phyloP scores from a whole-genome alignment of 2,888 invertebrate species.

The Acrocera orbiculus region DNA sequence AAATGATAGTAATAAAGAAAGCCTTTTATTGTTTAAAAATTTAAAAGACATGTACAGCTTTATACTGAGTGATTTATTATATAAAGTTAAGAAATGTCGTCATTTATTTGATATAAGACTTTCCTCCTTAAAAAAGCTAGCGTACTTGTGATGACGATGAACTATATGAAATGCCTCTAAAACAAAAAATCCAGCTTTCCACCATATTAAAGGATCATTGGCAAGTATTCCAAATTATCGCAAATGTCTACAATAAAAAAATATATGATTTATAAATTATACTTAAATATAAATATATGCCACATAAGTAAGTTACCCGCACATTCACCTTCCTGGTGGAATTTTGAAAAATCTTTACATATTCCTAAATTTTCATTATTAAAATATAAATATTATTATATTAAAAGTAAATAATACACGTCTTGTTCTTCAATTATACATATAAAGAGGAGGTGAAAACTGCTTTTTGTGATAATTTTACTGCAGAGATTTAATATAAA shows the following conservation, averaged over 20 bases:
- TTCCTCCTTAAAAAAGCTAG: too few species aligned
- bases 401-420: slow-evolving; percentile 38
- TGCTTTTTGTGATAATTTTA: slow-evolving; percentile 98
- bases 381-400: slow-evolving; percentile 6
- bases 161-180: slow-evolving; percentile 58
- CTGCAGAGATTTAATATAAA: too few species aligned
- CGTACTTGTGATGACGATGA: slow-evolving; percentile 20
- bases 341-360: slow-evolving; percentile 78
- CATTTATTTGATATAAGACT: too few species aligned
- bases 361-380: slow-evolving; percentile 74
- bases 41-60: too few species aligned
- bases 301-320: too few species aligned
- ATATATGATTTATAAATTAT: not conserved
- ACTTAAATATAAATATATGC: too few species aligned
- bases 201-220: slow-evolving; percentile 62
- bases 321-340: slow-evolving; percentile 73
- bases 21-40: too few species aligned
- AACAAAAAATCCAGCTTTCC: slow-evolving; percentile 74
- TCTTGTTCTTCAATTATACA: slow-evolving; percentile 92
- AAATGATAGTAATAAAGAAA: too few species aligned
- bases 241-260: slow-evolving; percentile 43
- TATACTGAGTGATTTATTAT: too few species aligned
- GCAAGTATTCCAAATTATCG: slow-evolving; percentile 66
- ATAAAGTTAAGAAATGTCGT: too few species aligned
- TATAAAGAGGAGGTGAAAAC: slow-evolving; percentile 92